phyloP scores from a whole-genome alignment of 1,140 invertebrate genomes.

The Nixonia krombeini region DNA sequence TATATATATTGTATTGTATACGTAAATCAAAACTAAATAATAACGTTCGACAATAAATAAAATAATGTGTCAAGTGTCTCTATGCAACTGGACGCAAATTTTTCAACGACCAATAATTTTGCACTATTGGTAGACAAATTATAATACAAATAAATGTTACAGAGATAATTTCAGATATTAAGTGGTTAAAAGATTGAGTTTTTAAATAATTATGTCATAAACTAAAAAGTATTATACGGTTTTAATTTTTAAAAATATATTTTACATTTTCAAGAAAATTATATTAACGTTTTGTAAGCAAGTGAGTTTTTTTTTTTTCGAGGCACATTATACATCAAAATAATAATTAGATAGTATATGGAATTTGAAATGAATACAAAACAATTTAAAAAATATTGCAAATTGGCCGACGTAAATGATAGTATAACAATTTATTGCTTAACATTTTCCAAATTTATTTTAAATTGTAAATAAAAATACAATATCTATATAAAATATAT shows the following conservation, averaged over 20 bases:
- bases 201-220: too few species aligned
- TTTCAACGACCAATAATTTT: background rate
- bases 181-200: too few species aligned
- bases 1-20: slow-evolving; percentile 29
- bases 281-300: too few species aligned
- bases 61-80: slow-evolving; percentile 12
- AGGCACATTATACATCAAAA: slow-evolving; percentile 14
- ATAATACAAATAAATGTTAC: too few species aligned
- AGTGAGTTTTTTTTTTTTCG: slow-evolving; percentile 1
- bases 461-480: slow-evolving; percentile 1
- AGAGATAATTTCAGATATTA: too few species aligned
- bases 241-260: too few species aligned
- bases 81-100: background rate
- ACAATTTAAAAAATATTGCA: background rate
- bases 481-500: background rate
- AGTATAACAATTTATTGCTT: slow-evolving; percentile 9
- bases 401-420: slow-evolving; percentile 6
- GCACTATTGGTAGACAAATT: too few species aligned
- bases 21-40: slow-evolving; percentile 58
- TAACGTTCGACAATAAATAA: slow-evolving; percentile 63
- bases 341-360: slow-evolving; percentile 29
- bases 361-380: slow-evolving; percentile 28
- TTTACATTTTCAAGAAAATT: too few species aligned
- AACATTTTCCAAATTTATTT: slow-evolving; percentile 1
- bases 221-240: too few species aligned